These are phyloP conservation scores for Tiliqua scincoides DNA, from an alignment of 2,113 vertebrate species.

Conservation along the genomic window DNA sequence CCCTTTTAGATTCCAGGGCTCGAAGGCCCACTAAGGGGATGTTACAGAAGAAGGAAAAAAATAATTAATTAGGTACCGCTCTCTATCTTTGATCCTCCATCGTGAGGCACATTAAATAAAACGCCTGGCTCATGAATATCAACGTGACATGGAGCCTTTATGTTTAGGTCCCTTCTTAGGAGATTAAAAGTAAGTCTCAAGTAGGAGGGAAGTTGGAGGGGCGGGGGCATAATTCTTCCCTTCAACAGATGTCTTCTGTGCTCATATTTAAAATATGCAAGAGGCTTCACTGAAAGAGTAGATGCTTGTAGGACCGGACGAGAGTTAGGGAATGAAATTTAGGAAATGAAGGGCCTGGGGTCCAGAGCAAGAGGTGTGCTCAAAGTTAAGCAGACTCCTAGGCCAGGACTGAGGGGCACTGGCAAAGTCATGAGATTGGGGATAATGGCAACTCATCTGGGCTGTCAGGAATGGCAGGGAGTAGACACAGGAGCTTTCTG, in stretches of 20 bases:
- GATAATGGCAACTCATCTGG: neutral
- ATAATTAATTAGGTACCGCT: constrained; percentile 69
- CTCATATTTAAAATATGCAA: neutral
- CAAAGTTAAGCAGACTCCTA: neutral
- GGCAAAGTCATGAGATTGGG: neutral
- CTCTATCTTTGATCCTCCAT: constrained; percentile 62
- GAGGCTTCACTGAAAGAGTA: neutral
- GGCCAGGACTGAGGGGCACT: neutral
- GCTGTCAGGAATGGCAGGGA: neutral
- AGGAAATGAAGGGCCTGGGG: neutral
- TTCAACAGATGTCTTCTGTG: neutral
- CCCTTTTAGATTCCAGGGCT: constrained; percentile 44
- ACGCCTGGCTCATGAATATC: constrained; percentile 49
- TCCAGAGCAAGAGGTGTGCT: neutral
- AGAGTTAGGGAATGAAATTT: neutral
- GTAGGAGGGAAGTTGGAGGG: neutral
- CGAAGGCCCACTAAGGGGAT: neutral
- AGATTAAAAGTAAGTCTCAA: neutral
- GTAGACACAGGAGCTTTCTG: neutral
- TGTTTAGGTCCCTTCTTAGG: neutral
- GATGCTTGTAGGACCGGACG: neutral
- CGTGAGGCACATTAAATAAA: constrained; percentile 52
- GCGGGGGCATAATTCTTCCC: neutral
- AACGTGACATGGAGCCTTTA: neutral
- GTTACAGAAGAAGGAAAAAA: constrained; percentile 48